Evolutionary conservation across 1,140 invertebrate species (phyloP).

Genomic region (Ceratoteleas bidentatus): DNA sequence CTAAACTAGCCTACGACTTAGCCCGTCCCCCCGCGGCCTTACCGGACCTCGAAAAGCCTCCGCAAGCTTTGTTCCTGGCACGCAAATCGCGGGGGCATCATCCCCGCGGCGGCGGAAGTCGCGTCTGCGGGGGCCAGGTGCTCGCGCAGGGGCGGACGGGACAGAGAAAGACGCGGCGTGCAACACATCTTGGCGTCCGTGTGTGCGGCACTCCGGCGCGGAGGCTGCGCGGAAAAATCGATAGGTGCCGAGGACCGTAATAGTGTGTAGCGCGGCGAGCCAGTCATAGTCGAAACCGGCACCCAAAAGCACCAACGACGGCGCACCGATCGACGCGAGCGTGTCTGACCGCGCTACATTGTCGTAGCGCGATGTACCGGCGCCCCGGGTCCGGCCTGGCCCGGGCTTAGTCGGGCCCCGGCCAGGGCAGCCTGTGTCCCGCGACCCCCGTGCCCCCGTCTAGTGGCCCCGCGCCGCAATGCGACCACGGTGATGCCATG

Average conservation of each 20-base stretch:
- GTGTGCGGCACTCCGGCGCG: constrained; percentile 68
- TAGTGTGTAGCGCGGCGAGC: constrained; percentile 70
- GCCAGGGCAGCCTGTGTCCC: constrained; percentile 3
- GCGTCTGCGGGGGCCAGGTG: constrained; percentile 45
- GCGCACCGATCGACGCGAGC: constrained; percentile 46
- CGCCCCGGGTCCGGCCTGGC: constrained; percentile 3
- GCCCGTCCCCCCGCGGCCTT: too few species aligned
- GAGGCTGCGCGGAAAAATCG: constrained; percentile 79
- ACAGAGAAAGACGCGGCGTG: constrained; percentile 53
- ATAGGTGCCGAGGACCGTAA: constrained; percentile 71
- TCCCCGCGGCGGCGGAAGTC: constrained; percentile 38
- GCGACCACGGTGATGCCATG: constrained; percentile 52
- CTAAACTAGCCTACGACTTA: too few species aligned
- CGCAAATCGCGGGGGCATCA: constrained; percentile 48
- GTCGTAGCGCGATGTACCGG: constrained; percentile 51
- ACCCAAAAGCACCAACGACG: constrained; percentile 71
- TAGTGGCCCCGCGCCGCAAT: constrained; percentile 24
- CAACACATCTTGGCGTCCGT: constrained; percentile 49
- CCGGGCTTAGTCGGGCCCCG: constrained; percentile 8
- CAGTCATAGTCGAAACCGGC: constrained; percentile 76
- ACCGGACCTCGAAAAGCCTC: background rate
- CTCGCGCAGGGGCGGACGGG: constrained; percentile 52
- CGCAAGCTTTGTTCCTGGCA: background rate
- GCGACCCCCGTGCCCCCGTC: background rate
- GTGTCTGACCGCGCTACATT: constrained; percentile 46